Evolutionary conservation across 2,113 vertebrate genomes (phyloP).

Genomic region (Catharus fuscescens): DNA sequence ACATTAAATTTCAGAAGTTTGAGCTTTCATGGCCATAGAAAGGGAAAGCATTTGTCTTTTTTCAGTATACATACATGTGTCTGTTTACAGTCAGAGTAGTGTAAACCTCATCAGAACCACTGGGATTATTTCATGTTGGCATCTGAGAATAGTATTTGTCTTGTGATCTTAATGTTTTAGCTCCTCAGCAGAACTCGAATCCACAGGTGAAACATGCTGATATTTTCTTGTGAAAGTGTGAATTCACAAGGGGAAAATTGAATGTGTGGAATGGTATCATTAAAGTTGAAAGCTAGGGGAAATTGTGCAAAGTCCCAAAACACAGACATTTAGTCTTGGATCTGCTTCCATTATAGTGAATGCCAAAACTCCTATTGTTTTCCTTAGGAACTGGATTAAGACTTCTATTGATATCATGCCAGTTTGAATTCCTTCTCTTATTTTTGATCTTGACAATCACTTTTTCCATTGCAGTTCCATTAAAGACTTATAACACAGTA

Average conservation of each 20-base stretch:
- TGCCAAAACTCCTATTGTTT: constrained; percentile 25
- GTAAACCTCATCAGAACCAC: not conserved
- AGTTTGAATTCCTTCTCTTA: constrained; percentile 39
- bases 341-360: not conserved
- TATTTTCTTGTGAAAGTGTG: not conserved
- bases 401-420: constrained; percentile 12
- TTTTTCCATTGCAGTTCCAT: constrained; percentile 38
- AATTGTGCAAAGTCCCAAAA: not conserved
- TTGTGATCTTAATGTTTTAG: not conserved
- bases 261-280: rapidly evolving
- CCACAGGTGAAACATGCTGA: not conserved
- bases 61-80: not conserved
- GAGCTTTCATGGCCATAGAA: not conserved
- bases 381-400: constrained; percentile 9
- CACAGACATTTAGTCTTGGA: not conserved
- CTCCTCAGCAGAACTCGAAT: not conserved
- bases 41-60: not conserved
- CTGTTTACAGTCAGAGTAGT: not conserved
- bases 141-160: not conserved
- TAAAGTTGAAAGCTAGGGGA: not conserved
- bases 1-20: not conserved
- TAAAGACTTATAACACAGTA: not conserved
- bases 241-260: not conserved
- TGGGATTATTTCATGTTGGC: not conserved
- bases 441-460: constrained; percentile 33